A percentile compares a stretch with the other conserved stretches of the same genome.
phyloP scores from a whole-genome alignment of 2,797 vertebrate species.

The Sebastes nivosus region DNA sequence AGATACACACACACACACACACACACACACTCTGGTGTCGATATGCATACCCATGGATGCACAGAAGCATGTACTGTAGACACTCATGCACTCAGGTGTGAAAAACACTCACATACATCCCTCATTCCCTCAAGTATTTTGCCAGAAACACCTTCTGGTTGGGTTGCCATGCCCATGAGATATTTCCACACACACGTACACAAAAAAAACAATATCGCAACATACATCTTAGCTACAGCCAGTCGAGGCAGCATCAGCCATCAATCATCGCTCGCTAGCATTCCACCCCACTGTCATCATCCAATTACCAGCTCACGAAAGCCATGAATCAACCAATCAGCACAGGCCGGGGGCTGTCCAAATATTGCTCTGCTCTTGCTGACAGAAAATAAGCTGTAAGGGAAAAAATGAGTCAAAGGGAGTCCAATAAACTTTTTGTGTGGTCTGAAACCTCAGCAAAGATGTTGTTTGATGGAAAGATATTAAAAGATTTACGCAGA shows the following conservation, averaged over 20 bases:
- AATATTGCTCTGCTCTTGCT: conserved; percentile 42
- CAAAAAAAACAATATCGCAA: conserved; percentile 4
- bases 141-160: conserved; percentile 6
- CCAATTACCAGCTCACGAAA: conserved; percentile 57
- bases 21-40: not conserved
- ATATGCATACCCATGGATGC: conserved; percentile 1
- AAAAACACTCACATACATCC: not conserved
- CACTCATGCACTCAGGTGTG: not conserved
- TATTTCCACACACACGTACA: not conserved
- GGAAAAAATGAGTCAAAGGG: not conserved
- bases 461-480: not conserved
- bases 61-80: not conserved
- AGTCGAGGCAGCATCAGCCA: conserved; percentile 35
- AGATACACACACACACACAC: not conserved
- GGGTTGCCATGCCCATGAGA: not conserved
- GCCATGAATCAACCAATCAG: conserved; percentile 76
- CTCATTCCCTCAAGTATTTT: not conserved
- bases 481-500: not conserved
- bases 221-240: conserved; percentile 31
- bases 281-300: conserved; percentile 58
- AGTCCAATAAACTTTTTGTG: not conserved
- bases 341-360: conserved; percentile 41
- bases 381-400: conserved; percentile 22
- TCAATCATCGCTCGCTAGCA: conserved; percentile 51
- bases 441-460: not conserved